Percentiles rank a stretch among this genome's conserved stretches.
Evolutionary conservation across 2,113 vertebrate species (phyloP).

Genomic region (Triplophysa dalaica): DNA sequence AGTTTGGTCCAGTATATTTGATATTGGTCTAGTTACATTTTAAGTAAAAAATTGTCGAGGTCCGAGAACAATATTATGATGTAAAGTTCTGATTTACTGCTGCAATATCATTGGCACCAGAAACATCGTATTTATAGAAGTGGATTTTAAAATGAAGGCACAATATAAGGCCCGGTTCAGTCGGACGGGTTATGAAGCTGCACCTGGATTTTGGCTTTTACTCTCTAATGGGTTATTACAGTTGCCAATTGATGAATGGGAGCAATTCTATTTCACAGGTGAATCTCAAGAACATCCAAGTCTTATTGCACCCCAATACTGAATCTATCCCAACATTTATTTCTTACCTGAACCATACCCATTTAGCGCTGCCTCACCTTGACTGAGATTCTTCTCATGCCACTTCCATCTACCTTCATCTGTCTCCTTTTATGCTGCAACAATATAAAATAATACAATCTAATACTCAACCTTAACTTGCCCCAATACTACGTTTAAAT

Average conservation of each 20-base stretch:
- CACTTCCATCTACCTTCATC: no score
- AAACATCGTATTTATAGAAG: not conserved
- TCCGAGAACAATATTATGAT: conserved; percentile 9
- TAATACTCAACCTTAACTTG: no score
- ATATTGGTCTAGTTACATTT: conserved; percentile 15
- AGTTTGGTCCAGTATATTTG: not conserved
- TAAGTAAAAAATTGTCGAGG: not conserved
- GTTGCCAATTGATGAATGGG: not conserved
- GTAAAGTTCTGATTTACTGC: conserved; percentile 12
- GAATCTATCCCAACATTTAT: no score
- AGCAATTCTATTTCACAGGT: not conserved
- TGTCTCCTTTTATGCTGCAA: no score
- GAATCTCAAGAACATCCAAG: not conserved
- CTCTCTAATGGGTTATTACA: not conserved
- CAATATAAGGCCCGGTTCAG: not conserved
- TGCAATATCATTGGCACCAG: not conserved
- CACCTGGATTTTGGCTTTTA: not conserved
- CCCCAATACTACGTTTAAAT: no score
- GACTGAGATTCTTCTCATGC: no score
- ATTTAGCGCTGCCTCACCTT: no score
- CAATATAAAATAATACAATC: no score
- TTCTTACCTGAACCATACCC: no score
- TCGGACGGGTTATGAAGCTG: not conserved
- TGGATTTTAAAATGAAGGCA: not conserved
- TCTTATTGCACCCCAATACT: no score